Conservation (phyloP, 2,888 invertebrate species). For the Synanthedon tipuliformis region DNA sequence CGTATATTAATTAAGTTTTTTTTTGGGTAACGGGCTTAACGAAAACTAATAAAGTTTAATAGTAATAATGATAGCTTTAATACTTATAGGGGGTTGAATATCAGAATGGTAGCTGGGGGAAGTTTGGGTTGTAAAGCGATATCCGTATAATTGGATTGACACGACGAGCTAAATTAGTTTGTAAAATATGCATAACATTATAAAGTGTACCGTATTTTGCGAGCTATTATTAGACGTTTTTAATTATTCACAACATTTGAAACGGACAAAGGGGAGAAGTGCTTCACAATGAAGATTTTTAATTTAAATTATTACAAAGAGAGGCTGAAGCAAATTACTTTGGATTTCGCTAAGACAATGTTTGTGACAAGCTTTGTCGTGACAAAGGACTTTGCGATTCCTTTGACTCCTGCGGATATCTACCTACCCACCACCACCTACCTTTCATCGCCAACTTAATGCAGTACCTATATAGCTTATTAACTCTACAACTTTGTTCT, state of each 20-base stretch:
- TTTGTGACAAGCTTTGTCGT: neutral
- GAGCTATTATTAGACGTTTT: constrained; percentile 29
- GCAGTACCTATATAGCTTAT: too few species aligned
- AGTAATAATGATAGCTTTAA: neutral
- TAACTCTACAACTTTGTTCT: too few species aligned
- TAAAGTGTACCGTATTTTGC: constrained; percentile 20
- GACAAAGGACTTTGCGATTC: neutral
- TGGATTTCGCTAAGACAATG: neutral
- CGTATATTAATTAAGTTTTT: too few species aligned
- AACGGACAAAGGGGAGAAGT: neutral
- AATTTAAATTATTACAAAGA: neutral
- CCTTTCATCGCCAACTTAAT: too few species aligned
- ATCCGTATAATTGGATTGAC: constrained; percentile 47
- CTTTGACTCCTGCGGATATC: neutral
- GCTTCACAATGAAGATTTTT: neutral
- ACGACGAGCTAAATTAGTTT: constrained; percentile 41
- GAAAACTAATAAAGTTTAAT: neutral
- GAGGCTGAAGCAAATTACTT: neutral
- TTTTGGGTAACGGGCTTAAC: too few species aligned
- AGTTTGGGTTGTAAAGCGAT: constrained; percentile 16
- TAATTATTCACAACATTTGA: constrained; percentile 28
- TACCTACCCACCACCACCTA: too few species aligned
- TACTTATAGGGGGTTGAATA: constrained; percentile 23
- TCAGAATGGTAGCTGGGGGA: constrained; percentile 26
- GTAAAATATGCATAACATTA: constrained; percentile 54